Percentiles rank a stretch among this genome's conserved stretches.
Evolutionary conservation across 2,113 vertebrate species (phyloP).

Genomic region (Psilopsiagon aymara): DNA sequence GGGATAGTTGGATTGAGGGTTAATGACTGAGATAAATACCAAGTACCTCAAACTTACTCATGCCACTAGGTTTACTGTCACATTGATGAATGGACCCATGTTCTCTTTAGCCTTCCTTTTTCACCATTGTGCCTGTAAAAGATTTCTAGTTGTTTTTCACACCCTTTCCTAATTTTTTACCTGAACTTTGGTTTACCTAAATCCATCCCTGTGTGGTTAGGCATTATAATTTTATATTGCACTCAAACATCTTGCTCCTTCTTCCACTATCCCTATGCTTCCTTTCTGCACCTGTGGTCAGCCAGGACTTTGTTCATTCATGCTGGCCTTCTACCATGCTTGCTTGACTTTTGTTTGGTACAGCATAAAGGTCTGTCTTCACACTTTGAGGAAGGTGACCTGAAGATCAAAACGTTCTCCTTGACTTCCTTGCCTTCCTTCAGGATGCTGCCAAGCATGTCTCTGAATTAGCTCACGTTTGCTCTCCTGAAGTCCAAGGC

Average conservation of each 20-base stretch:
- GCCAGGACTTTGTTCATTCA: not conserved
- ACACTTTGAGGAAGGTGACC: not conserved
- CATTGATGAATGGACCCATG: rapidly evolving
- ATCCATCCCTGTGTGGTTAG: not conserved
- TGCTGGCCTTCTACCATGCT: not conserved
- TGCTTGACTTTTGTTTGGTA: not conserved
- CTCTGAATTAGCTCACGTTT: not conserved
- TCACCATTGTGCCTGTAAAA: not conserved
- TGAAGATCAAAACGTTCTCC: not conserved
- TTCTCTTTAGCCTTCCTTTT: not conserved
- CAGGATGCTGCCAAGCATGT: not conserved
- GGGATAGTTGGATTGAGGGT: not conserved
- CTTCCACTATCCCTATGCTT: not conserved
- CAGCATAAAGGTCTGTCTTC: not conserved
- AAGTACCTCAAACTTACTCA: not conserved
- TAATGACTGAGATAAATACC: not conserved
- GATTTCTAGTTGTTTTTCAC: not conserved
- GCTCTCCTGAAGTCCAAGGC: not conserved
- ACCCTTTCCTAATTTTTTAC: not conserved
- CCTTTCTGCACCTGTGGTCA: not conserved
- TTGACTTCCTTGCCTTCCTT: not conserved
- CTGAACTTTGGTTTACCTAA: not conserved
- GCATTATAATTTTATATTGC: not conserved
- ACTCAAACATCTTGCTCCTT: not conserved
- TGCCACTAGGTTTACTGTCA: not conserved